Evolutionary conservation across 2,113 vertebrate species (phyloP), one percentile per base, ranked within the genome.

Genomic region (Syrmaticus mikado): DNA sequence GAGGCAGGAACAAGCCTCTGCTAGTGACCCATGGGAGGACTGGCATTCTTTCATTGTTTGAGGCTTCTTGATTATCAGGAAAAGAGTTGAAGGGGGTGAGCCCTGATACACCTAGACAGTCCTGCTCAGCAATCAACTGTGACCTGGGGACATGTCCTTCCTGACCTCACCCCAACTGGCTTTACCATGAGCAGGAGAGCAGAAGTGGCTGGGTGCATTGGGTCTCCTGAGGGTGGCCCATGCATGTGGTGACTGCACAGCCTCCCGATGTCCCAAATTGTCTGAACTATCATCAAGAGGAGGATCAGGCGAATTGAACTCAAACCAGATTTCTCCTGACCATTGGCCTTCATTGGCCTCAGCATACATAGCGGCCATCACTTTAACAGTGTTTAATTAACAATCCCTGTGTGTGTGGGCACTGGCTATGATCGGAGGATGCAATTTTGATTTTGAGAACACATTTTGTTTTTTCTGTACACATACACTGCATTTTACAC

Each of bases 131-230:
- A 38, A 34, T 16, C 61, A 13, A 7, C 24, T 55, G 45, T 28
- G 45, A 55, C 32, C 14, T 61, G 32, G 21, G 10, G 12, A 67
- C 73, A 48, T 24, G 27, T 67, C 25, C 53, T 74, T 62, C 34
- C 45, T 62, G 55, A 62, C 21, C 40, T 13, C 24, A 20, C 41
- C 38, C 21, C 0, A 0, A 32, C 6, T 22, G 10, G 13, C 62
- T 62, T 74, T 68, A 22, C 11, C 19, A 21, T 36, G 68, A 57
- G 34, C 17, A 43, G 0, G 0, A 86, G 36, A 43, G 70, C 24
- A 38, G 48, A 70, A 75, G 7, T 13, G 41, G 16, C 10, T 1
- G 1, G 34, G 12, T 17, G 38, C 2, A 2, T 27, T 21, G 45
- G 16, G 24, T 25, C 5, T 67, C 30, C 24, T 4, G 32, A 2